Conservation (phyloP, 2,888 invertebrate genomes). For the Physocephala rufipes region DNA sequence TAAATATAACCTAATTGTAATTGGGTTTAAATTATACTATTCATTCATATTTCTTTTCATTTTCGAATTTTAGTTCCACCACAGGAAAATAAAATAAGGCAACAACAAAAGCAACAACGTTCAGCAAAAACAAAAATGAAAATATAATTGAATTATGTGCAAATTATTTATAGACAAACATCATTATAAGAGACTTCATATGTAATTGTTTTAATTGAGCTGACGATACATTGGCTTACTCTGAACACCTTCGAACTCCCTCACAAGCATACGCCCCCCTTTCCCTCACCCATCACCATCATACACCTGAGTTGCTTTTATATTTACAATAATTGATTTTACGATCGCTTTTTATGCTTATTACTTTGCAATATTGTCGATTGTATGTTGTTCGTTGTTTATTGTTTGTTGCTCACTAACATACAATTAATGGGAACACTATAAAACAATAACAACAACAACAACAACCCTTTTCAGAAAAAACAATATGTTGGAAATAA, state of each 20-base stretch:
- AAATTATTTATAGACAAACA: slow-evolving; percentile 16
- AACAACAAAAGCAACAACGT: not conserved
- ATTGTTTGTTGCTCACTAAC: not conserved
- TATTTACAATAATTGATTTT: slow-evolving; percentile 2
- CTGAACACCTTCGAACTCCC: too few relatives aligned
- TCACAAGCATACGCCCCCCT: not conserved
- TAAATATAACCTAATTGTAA: too few relatives aligned
- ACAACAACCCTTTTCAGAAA: not conserved
- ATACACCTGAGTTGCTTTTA: not conserved
- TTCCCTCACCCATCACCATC: not conserved
- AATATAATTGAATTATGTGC: slow-evolving; percentile 15
- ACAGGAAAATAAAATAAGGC: too few relatives aligned
- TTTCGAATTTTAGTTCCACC: too few relatives aligned
- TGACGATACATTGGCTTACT: not conserved
- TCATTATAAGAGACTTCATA: not conserved
- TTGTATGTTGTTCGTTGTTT: too few relatives aligned
- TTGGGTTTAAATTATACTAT: too few relatives aligned
- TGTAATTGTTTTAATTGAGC: not conserved
- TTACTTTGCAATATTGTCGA: slow-evolving; percentile 2
- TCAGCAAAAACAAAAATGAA: too few relatives aligned
- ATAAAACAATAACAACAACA: not conserved
- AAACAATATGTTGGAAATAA: not conserved
- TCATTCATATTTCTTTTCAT: too few relatives aligned
- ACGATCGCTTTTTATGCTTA: slow-evolving; percentile 1
- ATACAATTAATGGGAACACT: not conserved